A percentile compares a stretch with the other conserved stretches of the same genome.
Conservation (phyloP, 2,797 vertebrate genomes). For the Clarias platycephalus region DNA sequence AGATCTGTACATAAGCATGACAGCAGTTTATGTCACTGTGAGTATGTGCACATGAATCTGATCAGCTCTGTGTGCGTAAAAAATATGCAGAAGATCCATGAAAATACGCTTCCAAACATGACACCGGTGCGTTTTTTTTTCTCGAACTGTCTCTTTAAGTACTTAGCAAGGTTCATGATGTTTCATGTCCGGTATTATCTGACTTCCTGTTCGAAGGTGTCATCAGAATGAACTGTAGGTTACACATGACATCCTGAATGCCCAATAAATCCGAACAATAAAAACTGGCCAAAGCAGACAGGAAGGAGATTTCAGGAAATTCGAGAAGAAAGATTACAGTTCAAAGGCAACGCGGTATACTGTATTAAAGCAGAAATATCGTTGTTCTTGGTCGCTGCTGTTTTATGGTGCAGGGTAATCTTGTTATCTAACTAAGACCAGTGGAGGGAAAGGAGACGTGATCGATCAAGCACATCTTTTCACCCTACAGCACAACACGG, state of each 20-base stretch:
- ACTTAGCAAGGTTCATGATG: slow-evolving; percentile 16
- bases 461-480: neutral
- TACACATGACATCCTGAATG: slow-evolving; percentile 29
- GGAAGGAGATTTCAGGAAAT: slow-evolving; percentile 19
- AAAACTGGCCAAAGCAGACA: slow-evolving; percentile 21
- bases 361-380: slow-evolving; percentile 33
- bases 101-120: neutral
- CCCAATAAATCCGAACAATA: slow-evolving; percentile 20
- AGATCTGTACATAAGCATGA: too few relatives aligned
- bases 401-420: neutral
- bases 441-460: neutral
- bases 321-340: neutral
- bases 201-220: slow-evolving; percentile 20
- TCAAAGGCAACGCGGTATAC: slow-evolving; percentile 13
- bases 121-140: neutral
- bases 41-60: neutral
- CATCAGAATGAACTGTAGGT: slow-evolving; percentile 3
- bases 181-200: slow-evolving; percentile 13
- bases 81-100: neutral
- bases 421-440: neutral
- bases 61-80: too few relatives aligned
- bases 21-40: neutral
- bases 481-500: neutral
- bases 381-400: neutral
- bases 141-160: slow-evolving; percentile 25